Evolutionary conservation across 2,888 invertebrate species (phyloP), one percentile per base, ranked within the genome.

Genomic region (Monochamus alternatus): DNA sequence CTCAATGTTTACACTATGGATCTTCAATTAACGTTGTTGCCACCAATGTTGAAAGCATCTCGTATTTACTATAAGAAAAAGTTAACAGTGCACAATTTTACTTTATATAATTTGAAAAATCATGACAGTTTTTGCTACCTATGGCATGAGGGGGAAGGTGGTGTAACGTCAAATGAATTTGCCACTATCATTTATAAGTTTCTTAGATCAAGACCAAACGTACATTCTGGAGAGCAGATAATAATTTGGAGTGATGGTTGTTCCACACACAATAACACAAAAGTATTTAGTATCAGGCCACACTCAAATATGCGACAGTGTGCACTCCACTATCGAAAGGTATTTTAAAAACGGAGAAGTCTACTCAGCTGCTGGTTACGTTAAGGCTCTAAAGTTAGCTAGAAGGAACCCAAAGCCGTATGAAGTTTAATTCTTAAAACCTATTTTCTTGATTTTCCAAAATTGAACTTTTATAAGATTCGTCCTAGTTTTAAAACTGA

Each of bases 61-160:
- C 4, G 30, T 30, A 59, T 59, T 30, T 59, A 59, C 10, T 59
- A 59, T 59, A 59, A 59, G 30, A 59, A 22, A 22, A 59, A 59
- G 10, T 31, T 30, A 59, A 9, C 10, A 9, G 59, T 59, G 59
- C 59, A 31, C 59, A 59, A 59, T 10, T 59, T 59, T 5, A 59
- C 59, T 59, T n/a, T n/a, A n/a, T n/a, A n/a, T n/a, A n/a, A n/a
- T n/a, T n/a, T n/a, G n/a, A n/a, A n/a, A n/a, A n/a, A n/a, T n/a
- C n/a, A n/a, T n/a, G n/a, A n/a, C n/a, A n/a, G n/a, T n/a, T n/a
- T n/a, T n/a, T n/a, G n/a, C n/a, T n/a, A n/a, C n/a, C n/a, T n/a
- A n/a, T n/a, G n/a, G n/a, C n/a, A n/a, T n/a, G n/a, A n/a, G n/a
- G n/a, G n/a, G n/a, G n/a, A n/a, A n/a, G n/a, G n/a, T n/a, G n/a